A percentile compares a stretch with the other conserved stretches of the same genome.
Evolutionary conservation across 2,888 invertebrate genomes (phyloP).

Genomic region (Lycocerus yunnanus): DNA sequence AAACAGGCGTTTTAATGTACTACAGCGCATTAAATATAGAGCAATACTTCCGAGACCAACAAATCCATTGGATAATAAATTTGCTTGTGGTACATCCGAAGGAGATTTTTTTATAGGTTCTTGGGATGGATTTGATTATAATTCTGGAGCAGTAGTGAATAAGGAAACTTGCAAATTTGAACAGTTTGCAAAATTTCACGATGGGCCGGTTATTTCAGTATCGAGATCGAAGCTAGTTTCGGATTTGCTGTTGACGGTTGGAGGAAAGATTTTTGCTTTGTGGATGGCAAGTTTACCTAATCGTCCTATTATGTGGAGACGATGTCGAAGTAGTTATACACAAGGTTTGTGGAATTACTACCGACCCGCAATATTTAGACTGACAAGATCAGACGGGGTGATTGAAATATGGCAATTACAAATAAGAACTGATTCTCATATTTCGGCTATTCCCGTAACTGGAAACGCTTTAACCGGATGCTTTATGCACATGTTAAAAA

Average conservation of each 20-base stretch:
- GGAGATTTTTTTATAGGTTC: constrained; percentile 49
- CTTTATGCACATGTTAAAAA: constrained; percentile 57
- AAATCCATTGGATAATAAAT: constrained; percentile 16
- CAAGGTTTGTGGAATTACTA: constrained; percentile 77
- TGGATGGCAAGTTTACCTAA: constrained; percentile 62
- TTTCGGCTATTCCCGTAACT: constrained; percentile 51
- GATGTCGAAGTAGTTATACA: constrained; percentile 61
- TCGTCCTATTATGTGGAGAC: constrained; percentile 71
- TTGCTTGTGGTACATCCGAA: constrained; percentile 44
- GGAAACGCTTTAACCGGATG: constrained; percentile 29
- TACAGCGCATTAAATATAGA: constrained; percentile 31
- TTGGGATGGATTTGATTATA: constrained; percentile 72
- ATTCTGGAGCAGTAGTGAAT: constrained; percentile 63
- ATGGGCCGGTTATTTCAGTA: constrained; percentile 68
- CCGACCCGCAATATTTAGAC: constrained; percentile 65
- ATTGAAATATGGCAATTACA: constrained; percentile 81
- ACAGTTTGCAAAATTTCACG: constrained; percentile 65
- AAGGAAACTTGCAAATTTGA: constrained; percentile 59
- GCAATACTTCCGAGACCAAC: constrained; percentile 20
- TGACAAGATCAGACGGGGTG: constrained; percentile 73
- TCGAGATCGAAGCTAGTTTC: constrained; percentile 66
- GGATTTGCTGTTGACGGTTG: constrained; percentile 64
- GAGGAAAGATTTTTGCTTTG: constrained; percentile 50
- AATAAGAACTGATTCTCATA: constrained; percentile 66
- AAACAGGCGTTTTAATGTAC: constrained; percentile 20